Percentiles rank a stretch among this genome's conserved stretches.
Conservation (phyloP, 1,140 invertebrate genomes). For the Forficula auricularia region DNA sequence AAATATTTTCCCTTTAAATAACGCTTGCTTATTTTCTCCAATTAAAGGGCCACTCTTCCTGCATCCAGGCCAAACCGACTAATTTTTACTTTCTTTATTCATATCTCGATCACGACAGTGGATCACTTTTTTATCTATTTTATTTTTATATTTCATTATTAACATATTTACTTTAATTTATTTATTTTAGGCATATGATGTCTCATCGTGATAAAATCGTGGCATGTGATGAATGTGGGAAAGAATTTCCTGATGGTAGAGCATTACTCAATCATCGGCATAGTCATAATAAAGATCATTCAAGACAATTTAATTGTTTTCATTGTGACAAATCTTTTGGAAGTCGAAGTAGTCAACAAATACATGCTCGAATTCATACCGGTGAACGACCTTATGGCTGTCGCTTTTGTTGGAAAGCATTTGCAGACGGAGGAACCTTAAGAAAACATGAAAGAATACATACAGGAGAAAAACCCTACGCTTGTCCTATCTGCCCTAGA, state of each 20-base stretch:
- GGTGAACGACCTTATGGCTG: slow-evolving; percentile 76
- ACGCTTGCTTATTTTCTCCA: too few species aligned
- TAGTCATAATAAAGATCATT: slow-evolving; percentile 32
- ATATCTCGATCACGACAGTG: too few species aligned
- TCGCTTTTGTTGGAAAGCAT: slow-evolving; percentile 95
- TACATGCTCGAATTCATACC: slow-evolving; percentile 76
- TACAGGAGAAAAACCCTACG: slow-evolving; percentile 88
- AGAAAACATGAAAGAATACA: slow-evolving; percentile 96
- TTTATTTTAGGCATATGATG: slow-evolving; percentile 40
- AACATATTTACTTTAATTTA: too few species aligned
- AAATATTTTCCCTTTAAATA: too few species aligned
- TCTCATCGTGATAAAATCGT: slow-evolving; percentile 51
- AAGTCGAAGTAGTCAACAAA: slow-evolving; percentile 77
- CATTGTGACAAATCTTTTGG: slow-evolving; percentile 72
- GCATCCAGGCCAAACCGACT: too few species aligned
- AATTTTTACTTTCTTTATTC: too few species aligned
- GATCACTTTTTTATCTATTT: too few species aligned
- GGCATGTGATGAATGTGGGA: slow-evolving; percentile 47
- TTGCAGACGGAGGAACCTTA: slow-evolving; percentile 92
- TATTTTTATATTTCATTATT: too few species aligned
- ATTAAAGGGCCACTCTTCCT: too few species aligned
- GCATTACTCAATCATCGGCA: slow-evolving; percentile 46
- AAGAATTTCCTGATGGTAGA: slow-evolving; percentile 49
- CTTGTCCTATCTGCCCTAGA: slow-evolving; percentile 80
- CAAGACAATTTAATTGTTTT: slow-evolving; percentile 60